phyloP scores from a whole-genome alignment of 1,140 invertebrate species.

The Bombus balteatus region DNA sequence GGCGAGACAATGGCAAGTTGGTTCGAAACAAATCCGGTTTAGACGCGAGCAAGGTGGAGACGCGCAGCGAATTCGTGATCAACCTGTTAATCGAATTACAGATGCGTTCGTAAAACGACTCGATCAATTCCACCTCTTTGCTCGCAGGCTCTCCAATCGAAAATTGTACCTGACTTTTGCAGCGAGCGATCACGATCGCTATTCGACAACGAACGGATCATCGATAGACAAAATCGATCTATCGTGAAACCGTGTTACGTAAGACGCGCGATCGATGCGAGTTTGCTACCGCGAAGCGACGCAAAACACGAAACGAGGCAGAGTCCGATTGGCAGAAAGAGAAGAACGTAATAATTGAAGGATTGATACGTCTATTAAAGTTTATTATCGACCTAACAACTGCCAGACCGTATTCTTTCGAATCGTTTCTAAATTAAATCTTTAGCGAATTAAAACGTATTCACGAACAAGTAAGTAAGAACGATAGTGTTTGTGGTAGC shows the following conservation, averaged over 20 bases:
- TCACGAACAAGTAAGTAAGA: background rate
- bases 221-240: background rate
- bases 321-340: too few relatives aligned
- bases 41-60: background rate
- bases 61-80: background rate
- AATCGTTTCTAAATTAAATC: background rate
- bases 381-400: slow-evolving; percentile 58
- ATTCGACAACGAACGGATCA: background rate
- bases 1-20: background rate
- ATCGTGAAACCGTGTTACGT: background rate
- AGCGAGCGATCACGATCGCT: too few relatives aligned
- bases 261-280: background rate
- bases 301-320: background rate
- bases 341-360: slow-evolving; percentile 17
- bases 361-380: slow-evolving; percentile 53
- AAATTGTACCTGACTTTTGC: accelerated
- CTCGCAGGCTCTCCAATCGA: background rate
- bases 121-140: background rate
- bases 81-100: background rate
- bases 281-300: background rate
- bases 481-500: background rate
- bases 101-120: background rate
- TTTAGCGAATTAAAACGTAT: slow-evolving; percentile 16
- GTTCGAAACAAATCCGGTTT: background rate
- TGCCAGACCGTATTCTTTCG: slow-evolving; percentile 13